Evolutionary conservation across 1,140 invertebrate genomes (phyloP), one percentile per base, ranked within the genome.

Genomic region (Drosophila sp.): DNA sequence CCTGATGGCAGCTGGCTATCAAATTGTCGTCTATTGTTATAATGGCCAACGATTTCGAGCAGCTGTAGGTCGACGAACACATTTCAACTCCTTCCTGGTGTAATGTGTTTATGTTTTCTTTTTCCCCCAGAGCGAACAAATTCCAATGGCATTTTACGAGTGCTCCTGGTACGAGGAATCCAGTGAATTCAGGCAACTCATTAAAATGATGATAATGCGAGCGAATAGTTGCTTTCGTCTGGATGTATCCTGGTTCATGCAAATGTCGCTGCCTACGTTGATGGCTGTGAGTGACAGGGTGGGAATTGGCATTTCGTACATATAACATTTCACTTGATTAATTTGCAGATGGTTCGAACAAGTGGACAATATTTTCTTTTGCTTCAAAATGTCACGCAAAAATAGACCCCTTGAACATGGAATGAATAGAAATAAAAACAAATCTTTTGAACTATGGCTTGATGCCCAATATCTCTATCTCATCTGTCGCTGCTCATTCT

Each of bases 11-110:
- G 57, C 70, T 2, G 83, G 86, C 61, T 89, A 82, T 66, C 78
- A 91, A 76, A 77, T 91, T 60, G 74, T 83, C 40, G 80, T 91
- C 47, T 91, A 90, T 63, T 91, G 90, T 62, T 91, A 80, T 55
- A 91, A 91, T 60, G 87, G 86, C 3, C 90, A 91, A 63, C 60
- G 66, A 54, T 82, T 91, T 32, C 65, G 69, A 1, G 77, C 61
- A 32, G 86, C 80, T 60, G 90, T 91, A 69, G 17, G 79, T 80
- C 56, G 17, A 2, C 29, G 25, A 35, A 25, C 30, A 35, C 38
- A 27, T 40, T 44, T 54, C 10, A 44, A 30, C 10, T 17, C 33
- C 29, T 62, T 74, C 50, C 61, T 74, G 47, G n/a, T 55, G 30
- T 40, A 50, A n/a, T 4, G n/a, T 30, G 33, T 38, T 23, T 38